A percentile compares a stretch with the other conserved stretches of the same genome.
These are phyloP conservation scores for Euplexia lucipara DNA, from an alignment of 2,888 invertebrate species.

Conservation along the genomic window DNA sequence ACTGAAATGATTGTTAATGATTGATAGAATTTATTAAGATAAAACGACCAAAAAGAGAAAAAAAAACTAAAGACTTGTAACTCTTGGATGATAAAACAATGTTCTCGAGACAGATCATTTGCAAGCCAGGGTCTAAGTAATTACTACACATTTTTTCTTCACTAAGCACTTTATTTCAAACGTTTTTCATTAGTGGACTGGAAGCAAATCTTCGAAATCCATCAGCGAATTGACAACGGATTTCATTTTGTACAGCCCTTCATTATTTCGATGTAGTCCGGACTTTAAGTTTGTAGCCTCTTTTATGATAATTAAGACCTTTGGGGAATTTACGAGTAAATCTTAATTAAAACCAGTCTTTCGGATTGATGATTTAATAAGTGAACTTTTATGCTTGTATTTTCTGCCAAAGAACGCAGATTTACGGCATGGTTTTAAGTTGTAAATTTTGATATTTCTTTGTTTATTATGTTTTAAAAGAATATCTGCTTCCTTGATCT, in stretches of 20 bases:
- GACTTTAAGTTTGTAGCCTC: slow-evolving; percentile 33
- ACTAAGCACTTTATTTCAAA: slow-evolving; percentile 13
- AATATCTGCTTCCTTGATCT: too few species aligned
- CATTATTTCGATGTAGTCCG: slow-evolving; percentile 42
- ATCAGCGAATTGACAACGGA: slow-evolving; percentile 54
- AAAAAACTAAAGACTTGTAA: not conserved
- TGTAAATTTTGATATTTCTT: not conserved
- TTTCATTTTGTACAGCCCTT: slow-evolving; percentile 28
- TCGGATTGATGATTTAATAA: slow-evolving; percentile 38
- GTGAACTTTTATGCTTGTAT: slow-evolving; percentile 13
- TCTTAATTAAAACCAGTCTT: slow-evolving; percentile 32
- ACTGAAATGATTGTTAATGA: too few species aligned
- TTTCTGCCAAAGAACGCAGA: slow-evolving; percentile 6
- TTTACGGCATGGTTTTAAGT: not conserved
- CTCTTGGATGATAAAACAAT: not conserved
- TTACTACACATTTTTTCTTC: slow-evolving; percentile 21
- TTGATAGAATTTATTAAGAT: not conserved
- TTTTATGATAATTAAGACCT: slow-evolving; percentile 42
- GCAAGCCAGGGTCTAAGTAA: not conserved
- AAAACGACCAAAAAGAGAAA: not conserved
- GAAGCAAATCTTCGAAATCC: slow-evolving; percentile 36
- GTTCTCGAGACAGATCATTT: not conserved
- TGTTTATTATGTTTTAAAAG: not conserved
- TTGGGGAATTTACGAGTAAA: slow-evolving; percentile 23
- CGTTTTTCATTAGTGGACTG: slow-evolving; percentile 31